Evolutionary conservation across 2,888 invertebrate species (phyloP).

Genomic region (Schrankia costaestrigalis): DNA sequence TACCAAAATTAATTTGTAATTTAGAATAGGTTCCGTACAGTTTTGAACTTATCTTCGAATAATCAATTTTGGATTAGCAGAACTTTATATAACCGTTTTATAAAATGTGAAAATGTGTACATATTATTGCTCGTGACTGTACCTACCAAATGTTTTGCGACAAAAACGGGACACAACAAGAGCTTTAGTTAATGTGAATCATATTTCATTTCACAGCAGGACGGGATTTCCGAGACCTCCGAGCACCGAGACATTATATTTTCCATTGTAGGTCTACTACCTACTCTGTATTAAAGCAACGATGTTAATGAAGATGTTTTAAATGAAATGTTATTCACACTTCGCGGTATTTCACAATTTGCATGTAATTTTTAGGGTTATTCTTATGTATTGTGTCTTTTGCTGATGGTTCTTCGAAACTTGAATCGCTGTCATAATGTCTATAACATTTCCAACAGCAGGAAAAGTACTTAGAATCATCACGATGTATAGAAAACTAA

Average conservation of each 20-base stretch:
- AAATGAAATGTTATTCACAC: constrained; percentile 31
- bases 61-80: no score
- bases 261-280: constrained; percentile 42
- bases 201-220: constrained; percentile 65
- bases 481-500: no score
- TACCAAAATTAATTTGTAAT: no score
- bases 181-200: constrained; percentile 69
- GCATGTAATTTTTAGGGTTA: constrained; percentile 17
- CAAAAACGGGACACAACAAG: constrained; percentile 68
- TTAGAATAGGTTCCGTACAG: no score
- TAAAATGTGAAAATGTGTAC: no score
- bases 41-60: no score
- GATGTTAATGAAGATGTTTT: constrained; percentile 50
- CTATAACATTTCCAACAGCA: no score
- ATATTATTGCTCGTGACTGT: no score
- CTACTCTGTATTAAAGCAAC: constrained; percentile 52
- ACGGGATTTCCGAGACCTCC: constrained; percentile 56
- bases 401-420: neutral
- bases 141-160: constrained; percentile 48
- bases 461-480: no score
- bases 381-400: neutral
- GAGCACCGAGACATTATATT: constrained; percentile 45
- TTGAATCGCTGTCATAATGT: neutral
- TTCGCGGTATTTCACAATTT: constrained; percentile 21
- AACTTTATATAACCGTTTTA: no score